Base-by-base conservation (phyloP, 1,140 invertebrate genomes). In the Hypsibius dujardini region DNA sequence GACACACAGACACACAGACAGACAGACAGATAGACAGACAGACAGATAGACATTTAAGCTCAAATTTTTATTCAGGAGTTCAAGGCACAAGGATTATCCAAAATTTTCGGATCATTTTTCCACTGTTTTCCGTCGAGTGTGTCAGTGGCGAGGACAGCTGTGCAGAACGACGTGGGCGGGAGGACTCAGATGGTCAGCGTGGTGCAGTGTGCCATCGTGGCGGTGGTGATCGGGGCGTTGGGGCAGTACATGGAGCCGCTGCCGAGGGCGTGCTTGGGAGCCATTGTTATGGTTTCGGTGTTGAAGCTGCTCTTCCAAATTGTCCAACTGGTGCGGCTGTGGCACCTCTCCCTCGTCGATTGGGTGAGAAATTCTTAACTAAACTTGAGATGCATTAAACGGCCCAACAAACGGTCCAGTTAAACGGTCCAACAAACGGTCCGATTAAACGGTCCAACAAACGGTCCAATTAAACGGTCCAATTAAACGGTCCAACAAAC, bases 71-170 rank as follows among this genome's bases (percentile, higher is more conserved):
- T 28, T 28, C 28, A 28, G 71, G 71, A 72, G 71, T 71, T 72
- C 47, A 71, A 47, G 15, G 71, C 71, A 0, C 45, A 46, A 46
- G 71, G 71, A 14, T 46, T 72, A 15, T 42, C 70, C 47, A 72
- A 72, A 42, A 46, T 72, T 1, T 72, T 72, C 56, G 60, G 62
- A 15, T 71, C 71, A 1, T 71, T 72, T 42, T 72, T 72, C 42
- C 59, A 72, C 15, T 72, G 71, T 45, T 72, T 72, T 50, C 71
- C 71, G 42, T 70, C 71, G 7, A 47, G 59, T 71, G 67, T 40
- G 1, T 72, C 71, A 2, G n/a, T 67, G 3, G 62, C 62, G 12
- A 12, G 62, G 45, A 67, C 62, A 3, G 62, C 62, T 7, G 62
- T 67, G 45, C 62, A 67, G 42, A 67, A 67, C 42, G 62, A 67